A percentile compares a stretch with the other conserved stretches of the same genome.
These are phyloP conservation scores for Heteromyza rotundicornis DNA, from an alignment of 2,888 invertebrate genomes.

Conservation along the genomic window DNA sequence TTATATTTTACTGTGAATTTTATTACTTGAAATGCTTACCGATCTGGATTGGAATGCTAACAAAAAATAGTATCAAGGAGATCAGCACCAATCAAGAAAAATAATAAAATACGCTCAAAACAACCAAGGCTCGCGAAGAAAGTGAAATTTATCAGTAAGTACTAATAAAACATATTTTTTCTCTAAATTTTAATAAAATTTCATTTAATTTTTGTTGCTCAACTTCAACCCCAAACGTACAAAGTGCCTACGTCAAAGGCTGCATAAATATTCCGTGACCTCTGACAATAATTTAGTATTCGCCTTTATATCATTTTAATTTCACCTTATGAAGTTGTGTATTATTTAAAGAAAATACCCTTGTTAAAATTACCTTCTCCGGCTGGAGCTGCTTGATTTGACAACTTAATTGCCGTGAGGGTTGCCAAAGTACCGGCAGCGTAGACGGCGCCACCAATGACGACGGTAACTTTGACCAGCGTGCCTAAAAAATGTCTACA, in stretches of 20 bases:
- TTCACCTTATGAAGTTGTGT: too few relatives aligned
- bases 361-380: neutral
- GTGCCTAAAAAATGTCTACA: neutral
- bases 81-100: slow-evolving; percentile 80
- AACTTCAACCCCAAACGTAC: too few relatives aligned
- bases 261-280: too few relatives aligned
- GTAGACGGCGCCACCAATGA: neutral
- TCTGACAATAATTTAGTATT: too few relatives aligned
- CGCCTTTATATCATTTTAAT: too few relatives aligned
- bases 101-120: slow-evolving; percentile 80
- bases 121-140: slow-evolving; percentile 77
- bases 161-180: slow-evolving; percentile 32
- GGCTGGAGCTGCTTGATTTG: neutral
- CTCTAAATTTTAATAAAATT: too few relatives aligned
- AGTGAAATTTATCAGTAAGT: slow-evolving; percentile 92
- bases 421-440: neutral
- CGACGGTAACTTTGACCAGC: neutral
- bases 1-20: slow-evolving; percentile 17
- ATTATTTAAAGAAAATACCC: too few relatives aligned
- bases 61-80: slow-evolving; percentile 62
- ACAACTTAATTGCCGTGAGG: slow-evolving; percentile 14
- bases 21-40: slow-evolving; percentile 33
- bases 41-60: slow-evolving; percentile 12
- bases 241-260: too few relatives aligned
- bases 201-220: too few relatives aligned